These are phyloP conservation scores for Micrasema minimum DNA, from an alignment of 1,140 invertebrate genomes.

Conservation along the genomic window DNA sequence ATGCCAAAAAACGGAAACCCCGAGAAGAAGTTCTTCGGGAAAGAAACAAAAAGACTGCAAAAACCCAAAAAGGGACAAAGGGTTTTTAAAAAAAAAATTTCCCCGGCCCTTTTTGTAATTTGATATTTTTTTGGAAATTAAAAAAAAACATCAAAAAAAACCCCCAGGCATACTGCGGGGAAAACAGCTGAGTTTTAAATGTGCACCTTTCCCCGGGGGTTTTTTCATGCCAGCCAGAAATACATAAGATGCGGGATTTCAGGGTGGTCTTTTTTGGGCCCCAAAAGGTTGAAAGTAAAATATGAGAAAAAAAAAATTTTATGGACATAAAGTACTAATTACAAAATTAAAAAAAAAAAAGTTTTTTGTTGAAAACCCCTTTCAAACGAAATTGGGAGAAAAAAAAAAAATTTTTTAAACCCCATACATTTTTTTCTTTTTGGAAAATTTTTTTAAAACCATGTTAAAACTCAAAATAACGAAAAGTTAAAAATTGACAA, in stretches of 20 bases:
- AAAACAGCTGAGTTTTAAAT: not conserved
- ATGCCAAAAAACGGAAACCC: not conserved
- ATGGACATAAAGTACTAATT: too few species aligned
- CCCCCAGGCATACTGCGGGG: too few species aligned
- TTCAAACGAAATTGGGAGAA: not conserved
- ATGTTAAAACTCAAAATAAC: constrained; percentile 8
- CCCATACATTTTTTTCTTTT: not conserved
- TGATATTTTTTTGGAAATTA: too few species aligned
- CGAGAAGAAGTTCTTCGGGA: not conserved
- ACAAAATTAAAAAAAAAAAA: too few species aligned
- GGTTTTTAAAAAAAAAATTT: too few species aligned
- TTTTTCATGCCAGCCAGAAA: not conserved
- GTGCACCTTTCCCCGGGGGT: not conserved
- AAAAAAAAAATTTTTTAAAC: not conserved
- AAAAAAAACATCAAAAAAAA: too few species aligned
- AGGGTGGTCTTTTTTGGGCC: not conserved
- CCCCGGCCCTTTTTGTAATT: too few species aligned
- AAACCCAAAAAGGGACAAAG: too few species aligned
- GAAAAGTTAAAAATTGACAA: not conserved
- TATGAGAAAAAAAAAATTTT: too few species aligned
- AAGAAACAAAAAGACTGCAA: not conserved
- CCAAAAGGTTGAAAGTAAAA: too few species aligned
- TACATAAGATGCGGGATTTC: not conserved
- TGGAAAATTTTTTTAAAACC: not conserved
- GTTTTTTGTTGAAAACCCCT: not conserved